Evolutionary conservation across 53 echinoderm and acorn worm genomes (phyloP).

Genomic region (Actinopyga echinites): DNA sequence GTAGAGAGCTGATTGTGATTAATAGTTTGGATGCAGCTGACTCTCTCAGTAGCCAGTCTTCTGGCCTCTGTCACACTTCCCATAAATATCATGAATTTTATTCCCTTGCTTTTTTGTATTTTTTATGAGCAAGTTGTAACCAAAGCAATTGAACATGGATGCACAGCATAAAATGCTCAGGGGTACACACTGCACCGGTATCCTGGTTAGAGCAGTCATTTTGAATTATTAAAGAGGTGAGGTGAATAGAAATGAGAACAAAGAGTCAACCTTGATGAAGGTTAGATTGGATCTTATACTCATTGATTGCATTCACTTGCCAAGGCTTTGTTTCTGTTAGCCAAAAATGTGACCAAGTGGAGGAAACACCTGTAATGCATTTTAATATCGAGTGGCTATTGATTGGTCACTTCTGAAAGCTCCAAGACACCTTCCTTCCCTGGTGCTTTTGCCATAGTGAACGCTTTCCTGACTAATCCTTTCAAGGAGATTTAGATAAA

Average conservation of each 20-base stretch:
- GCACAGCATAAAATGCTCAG: neutral
- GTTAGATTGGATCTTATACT: conserved; percentile 18
- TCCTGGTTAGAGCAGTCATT: neutral
- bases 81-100: too few relatives aligned
- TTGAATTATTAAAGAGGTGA: conserved; percentile 27
- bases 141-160: too few relatives aligned
- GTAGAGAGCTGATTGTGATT: too few relatives aligned
- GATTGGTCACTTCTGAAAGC: neutral
- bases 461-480: too few relatives aligned
- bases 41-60: too few relatives aligned
- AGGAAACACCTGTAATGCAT: conserved; percentile 33
- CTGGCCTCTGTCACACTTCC: too few relatives aligned
- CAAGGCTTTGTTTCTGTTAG: neutral
- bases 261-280: conserved; percentile 8
- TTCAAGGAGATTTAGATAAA: too few relatives aligned
- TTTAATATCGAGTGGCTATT: conserved; percentile 23
- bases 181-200: conserved; percentile 22
- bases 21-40: too few relatives aligned
- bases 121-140: too few relatives aligned
- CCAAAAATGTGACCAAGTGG: neutral
- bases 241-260: neutral
- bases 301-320: neutral
- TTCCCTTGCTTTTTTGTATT: too few relatives aligned
- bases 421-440: neutral
- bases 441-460: neutral